Percentiles rank a stretch among this genome's conserved stretches.
Evolutionary conservation across 2,888 invertebrate genomes (phyloP).

Genomic region (Nesidiocoris tenuis): DNA sequence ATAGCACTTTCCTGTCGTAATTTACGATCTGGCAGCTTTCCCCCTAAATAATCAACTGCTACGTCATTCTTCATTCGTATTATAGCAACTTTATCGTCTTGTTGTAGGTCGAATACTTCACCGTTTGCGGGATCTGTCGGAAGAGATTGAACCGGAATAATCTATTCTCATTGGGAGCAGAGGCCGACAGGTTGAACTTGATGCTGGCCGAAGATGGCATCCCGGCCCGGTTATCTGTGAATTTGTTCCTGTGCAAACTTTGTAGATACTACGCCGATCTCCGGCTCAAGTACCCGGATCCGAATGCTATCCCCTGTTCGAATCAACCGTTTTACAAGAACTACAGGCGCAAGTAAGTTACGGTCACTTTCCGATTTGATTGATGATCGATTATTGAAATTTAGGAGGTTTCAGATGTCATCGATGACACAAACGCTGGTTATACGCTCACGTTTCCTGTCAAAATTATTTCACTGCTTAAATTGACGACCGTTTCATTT

Average conservation of each 20-base stretch:
- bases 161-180: constrained; percentile 65
- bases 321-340: constrained; percentile 61
- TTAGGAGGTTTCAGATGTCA: constrained; percentile 10
- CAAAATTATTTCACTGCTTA: no score
- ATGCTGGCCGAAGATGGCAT: constrained; percentile 58
- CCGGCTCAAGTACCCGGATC: constrained; percentile 62
- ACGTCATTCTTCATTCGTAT: no score
- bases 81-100: no score
- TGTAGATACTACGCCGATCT: constrained; percentile 77
- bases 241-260: constrained; percentile 76
- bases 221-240: constrained; percentile 67
- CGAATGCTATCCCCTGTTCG: constrained; percentile 52
- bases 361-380: constrained; percentile 37
- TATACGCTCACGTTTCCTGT: no score
- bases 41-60: no score
- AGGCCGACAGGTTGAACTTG: constrained; percentile 58
- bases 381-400: constrained; percentile 14
- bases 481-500: no score
- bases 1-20: no score
- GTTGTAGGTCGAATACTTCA: constrained; percentile 64
- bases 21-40: no score
- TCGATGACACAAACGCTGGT: no score
- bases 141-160: constrained; percentile 74
- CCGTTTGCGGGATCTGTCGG: constrained; percentile 75
- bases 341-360: constrained; percentile 65